Evolutionary conservation across 37 sponge, comb jelly and placozoan genomes (phyloP).

Genomic region (Halisarca cf. caerulea): DNA sequence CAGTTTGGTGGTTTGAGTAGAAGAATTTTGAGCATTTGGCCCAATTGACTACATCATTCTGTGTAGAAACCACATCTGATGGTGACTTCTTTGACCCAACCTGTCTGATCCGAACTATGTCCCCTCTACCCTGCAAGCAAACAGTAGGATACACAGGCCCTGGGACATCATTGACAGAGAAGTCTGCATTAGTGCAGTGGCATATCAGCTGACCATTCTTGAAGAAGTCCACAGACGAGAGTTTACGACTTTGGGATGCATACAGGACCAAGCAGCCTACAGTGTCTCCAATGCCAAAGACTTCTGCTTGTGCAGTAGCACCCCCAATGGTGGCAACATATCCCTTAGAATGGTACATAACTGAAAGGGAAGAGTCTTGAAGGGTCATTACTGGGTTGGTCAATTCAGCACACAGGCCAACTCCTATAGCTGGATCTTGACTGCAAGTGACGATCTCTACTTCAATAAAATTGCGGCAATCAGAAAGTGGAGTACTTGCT

Average conservation of each 20-base stretch:
- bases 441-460: slow-evolving; percentile 34
- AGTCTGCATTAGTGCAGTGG: not conserved
- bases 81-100: too few species aligned
- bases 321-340: not conserved
- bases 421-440: not conserved
- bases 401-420: slow-evolving; percentile 38
- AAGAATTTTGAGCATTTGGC: too few species aligned
- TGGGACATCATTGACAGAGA: not conserved
- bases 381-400: not conserved
- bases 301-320: not conserved
- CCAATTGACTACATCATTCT: too few species aligned
- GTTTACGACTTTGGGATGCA: not conserved
- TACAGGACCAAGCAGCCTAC: slow-evolving; percentile 39
- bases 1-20: too few species aligned
- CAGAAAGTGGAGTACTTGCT: slow-evolving; percentile 32
- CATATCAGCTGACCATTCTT: slow-evolving; percentile 29
- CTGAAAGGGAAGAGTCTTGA: not conserved
- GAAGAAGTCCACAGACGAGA: slow-evolving; percentile 35
- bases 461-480: slow-evolving; percentile 50
- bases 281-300: slow-evolving; percentile 46
- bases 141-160: slow-evolving; percentile 42
- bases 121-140: slow-evolving; percentile 35
- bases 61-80: too few species aligned
- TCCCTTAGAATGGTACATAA: not conserved
- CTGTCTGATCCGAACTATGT: not conserved